Conservation (phyloP, 2,797 vertebrate species). For the Rhabdomys pumilio region DNA sequence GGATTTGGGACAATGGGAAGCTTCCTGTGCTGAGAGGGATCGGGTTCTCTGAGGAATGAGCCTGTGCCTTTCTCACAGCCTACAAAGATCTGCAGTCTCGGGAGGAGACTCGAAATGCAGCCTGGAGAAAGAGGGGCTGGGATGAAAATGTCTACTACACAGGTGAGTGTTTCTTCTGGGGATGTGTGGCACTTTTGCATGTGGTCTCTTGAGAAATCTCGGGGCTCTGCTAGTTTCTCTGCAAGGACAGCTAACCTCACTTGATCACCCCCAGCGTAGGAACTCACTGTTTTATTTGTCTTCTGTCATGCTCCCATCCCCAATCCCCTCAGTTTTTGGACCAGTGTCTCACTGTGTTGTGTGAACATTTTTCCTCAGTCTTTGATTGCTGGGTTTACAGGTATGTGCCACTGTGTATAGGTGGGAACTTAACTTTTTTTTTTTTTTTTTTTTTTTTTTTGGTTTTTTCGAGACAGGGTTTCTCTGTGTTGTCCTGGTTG, state of each 20-base stretch:
- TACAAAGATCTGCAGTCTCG: constrained; percentile 96
- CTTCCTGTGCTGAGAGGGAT: neutral
- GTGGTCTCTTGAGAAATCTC: neutral
- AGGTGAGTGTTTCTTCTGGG: constrained; percentile 88
- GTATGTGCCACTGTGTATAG: neutral
- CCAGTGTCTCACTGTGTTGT: neutral
- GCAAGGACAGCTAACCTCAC: neutral
- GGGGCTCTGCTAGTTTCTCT: neutral
- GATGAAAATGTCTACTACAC: constrained; percentile 96
- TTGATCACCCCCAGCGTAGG: neutral
- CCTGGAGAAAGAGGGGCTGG: constrained; percentile 98
- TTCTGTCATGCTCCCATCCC: accelerated
- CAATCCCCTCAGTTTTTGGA: neutral
- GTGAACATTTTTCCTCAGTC: neutral
- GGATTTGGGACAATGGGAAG: neutral
- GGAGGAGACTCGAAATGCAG: constrained; percentile 95
- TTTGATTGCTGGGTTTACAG: neutral
- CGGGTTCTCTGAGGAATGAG: neutral
- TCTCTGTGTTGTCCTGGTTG: too few relatives aligned
- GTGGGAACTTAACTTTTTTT: neutral
- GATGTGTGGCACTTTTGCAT: neutral
- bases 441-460: too few relatives aligned
- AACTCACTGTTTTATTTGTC: neutral
- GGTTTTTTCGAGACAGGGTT: too few relatives aligned
- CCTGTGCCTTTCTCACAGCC: constrained; percentile 87